Evolutionary conservation across 2,113 vertebrate genomes (phyloP).

Genomic region (Scomber japonicus): DNA sequence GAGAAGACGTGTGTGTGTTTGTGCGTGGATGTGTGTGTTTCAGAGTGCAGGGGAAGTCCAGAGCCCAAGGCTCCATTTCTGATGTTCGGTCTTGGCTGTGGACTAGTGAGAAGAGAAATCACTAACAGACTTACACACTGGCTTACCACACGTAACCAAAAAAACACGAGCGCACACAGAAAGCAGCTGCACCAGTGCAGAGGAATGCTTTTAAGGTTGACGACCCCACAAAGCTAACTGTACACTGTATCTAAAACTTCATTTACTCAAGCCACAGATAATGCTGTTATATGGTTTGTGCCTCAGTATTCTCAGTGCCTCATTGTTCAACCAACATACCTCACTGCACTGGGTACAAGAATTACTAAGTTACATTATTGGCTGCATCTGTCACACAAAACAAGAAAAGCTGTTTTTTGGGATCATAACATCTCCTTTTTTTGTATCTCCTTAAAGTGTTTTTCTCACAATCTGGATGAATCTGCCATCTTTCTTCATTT

Average conservation of each 20-base stretch:
- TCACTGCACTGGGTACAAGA: background rate
- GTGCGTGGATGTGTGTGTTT: slow-evolving; percentile 4
- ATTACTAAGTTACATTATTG: slow-evolving; percentile 8
- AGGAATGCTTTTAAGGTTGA: slow-evolving; percentile 68
- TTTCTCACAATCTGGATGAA: background rate
- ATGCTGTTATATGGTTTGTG: slow-evolving; percentile 48
- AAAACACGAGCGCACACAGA: slow-evolving; percentile 45
- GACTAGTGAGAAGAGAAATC: slow-evolving; percentile 57
- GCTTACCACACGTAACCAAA: slow-evolving; percentile 37
- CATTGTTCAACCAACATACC: slow-evolving; percentile 44
- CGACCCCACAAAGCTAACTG: slow-evolving; percentile 64
- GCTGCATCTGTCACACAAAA: background rate
- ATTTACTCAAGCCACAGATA: slow-evolving; percentile 68
- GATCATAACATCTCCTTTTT: background rate
- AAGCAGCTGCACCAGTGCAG: slow-evolving; percentile 19
- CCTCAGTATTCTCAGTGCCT: slow-evolving; percentile 24
- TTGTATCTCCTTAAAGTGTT: background rate
- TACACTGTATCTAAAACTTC: slow-evolving; percentile 58
- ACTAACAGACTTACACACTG: slow-evolving; percentile 55
- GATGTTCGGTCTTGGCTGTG: slow-evolving; percentile 51
- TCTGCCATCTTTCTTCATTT: background rate
- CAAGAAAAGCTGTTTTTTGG: background rate
- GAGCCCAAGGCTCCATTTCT: slow-evolving; percentile 56
- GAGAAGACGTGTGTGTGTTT: slow-evolving; percentile 50
- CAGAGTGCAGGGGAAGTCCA: slow-evolving; percentile 66